Evolutionary conservation across 2,113 vertebrate species (phyloP).

Genomic region (Pedetes capensis): DNA sequence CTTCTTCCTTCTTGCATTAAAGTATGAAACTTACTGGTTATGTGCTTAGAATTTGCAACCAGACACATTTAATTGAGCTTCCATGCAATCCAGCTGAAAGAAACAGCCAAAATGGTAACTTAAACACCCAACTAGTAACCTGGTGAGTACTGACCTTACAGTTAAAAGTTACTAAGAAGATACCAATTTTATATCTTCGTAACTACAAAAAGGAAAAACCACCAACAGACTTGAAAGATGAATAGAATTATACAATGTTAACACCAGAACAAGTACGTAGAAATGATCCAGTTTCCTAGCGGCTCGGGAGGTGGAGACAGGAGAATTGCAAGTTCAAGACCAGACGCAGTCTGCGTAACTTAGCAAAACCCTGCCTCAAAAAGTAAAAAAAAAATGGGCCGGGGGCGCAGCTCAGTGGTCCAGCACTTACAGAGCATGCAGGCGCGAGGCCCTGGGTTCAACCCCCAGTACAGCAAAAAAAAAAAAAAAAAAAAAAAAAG

Average conservation of each 20-base stretch:
- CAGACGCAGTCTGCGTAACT: too few relatives aligned
- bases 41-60: slow-evolving; percentile 9
- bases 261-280: background rate
- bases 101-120: background rate
- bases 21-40: slow-evolving; percentile 6
- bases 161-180: slow-evolving; percentile 35
- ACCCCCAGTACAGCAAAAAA: too few relatives aligned
- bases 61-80: slow-evolving; percentile 28
- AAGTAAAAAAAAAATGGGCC: too few relatives aligned
- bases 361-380: too few relatives aligned
- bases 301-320: too few relatives aligned
- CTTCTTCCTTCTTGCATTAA: background rate
- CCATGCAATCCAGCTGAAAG: background rate
- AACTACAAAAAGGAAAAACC: background rate
- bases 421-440: too few relatives aligned
- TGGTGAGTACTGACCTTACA: background rate
- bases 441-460: too few relatives aligned
- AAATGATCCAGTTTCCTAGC: background rate
- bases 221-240: background rate
- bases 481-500: too few relatives aligned
- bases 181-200: background rate
- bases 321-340: too few relatives aligned
- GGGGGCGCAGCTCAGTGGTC: too few relatives aligned
- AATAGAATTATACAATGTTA: background rate
- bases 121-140: background rate